phyloP scores from a whole-genome alignment of 2,888 invertebrate species.

The Caenorhabditis wallacei region DNA sequence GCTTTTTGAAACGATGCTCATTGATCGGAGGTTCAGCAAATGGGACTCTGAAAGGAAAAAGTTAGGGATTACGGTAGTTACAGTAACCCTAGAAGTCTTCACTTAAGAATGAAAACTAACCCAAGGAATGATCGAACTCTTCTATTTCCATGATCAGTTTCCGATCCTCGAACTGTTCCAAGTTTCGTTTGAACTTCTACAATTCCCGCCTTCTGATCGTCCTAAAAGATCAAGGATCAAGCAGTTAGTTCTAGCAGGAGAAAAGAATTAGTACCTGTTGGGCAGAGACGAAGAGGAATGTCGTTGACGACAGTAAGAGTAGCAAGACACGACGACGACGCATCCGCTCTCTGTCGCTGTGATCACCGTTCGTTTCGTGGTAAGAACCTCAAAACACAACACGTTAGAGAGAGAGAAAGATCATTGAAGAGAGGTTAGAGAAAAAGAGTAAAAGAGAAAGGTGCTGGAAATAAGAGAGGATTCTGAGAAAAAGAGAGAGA shows the following conservation, averaged over 20 bases:
- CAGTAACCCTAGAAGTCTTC: too few relatives aligned
- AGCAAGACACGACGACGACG: conserved; percentile 59
- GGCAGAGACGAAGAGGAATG: conserved; percentile 23
- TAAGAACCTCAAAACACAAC: conserved; percentile 60
- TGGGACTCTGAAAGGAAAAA: conserved; percentile 71
- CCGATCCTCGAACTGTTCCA: conserved; percentile 77
- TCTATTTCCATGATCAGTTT: conserved; percentile 63
- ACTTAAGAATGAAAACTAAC: conserved; percentile 16
- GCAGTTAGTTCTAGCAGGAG: conserved; percentile 37
- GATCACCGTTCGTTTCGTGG: conserved; percentile 40
- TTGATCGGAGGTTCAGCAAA: conserved; percentile 81
- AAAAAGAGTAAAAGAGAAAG: conserved; percentile 9
- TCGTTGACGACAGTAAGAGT: conserved; percentile 45
- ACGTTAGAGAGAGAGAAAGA: conserved; percentile 51
- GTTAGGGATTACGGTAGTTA: neutral
- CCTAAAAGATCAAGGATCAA: conserved; percentile 14
- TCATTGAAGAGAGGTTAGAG: conserved; percentile 18
- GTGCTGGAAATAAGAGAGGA: conserved; percentile 20
- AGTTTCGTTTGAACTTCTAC: conserved; percentile 76
- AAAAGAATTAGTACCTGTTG: conserved; percentile 46
- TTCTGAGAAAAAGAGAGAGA: conserved; percentile 5
- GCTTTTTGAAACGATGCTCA: conserved; percentile 75
- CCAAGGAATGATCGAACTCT: conserved; percentile 61
- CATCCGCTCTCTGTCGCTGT: conserved; percentile 48
- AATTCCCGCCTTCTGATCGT: conserved; percentile 43